phyloP scores from a whole-genome alignment of 2,113 vertebrate species.

The Calyptommatus sinebrachiatus region DNA sequence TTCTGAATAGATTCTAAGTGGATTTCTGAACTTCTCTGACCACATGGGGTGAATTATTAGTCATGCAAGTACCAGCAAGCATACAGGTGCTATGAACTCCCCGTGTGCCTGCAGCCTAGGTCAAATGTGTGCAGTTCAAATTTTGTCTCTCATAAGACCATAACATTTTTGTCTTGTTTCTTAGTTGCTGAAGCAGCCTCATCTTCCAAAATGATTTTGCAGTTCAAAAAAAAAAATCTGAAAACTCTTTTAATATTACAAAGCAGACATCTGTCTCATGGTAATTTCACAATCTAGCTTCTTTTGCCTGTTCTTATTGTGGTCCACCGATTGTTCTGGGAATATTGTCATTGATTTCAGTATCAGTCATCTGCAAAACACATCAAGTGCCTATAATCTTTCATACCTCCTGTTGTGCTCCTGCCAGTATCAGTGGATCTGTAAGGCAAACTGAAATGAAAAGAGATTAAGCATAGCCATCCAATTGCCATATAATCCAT shows the following conservation, averaged over 20 bases:
- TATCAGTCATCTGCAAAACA: slow-evolving; percentile 54
- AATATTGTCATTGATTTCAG: slow-evolving; percentile 52
- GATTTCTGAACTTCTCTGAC: too few species aligned
- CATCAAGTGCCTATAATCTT: slow-evolving; percentile 47
- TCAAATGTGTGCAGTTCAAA: too few species aligned
- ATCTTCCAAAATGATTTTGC: slow-evolving; percentile 7
- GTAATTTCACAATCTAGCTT: background rate
- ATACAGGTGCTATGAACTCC: too few species aligned
- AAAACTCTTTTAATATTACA: background rate
- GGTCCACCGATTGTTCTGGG: background rate
- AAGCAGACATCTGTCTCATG: background rate
- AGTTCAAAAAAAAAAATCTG: slow-evolving; percentile 24
- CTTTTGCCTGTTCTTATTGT: background rate
- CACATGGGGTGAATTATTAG: too few species aligned
- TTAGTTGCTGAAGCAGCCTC: slow-evolving; percentile 48
- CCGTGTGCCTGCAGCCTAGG: too few species aligned
- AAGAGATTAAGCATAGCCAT: slow-evolving; percentile 56
- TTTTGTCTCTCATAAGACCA: slow-evolving; percentile 14
- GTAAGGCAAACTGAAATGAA: slow-evolving; percentile 57
- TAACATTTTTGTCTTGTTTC: background rate
- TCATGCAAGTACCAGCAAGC: too few species aligned
- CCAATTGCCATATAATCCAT: slow-evolving; percentile 55
- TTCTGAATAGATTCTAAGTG: too few species aligned
- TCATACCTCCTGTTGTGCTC: slow-evolving; percentile 45
- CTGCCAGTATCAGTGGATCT: slow-evolving; percentile 53